Evolutionary conservation across 1,140 invertebrate genomes (phyloP), one percentile per base, ranked within the genome.

Genomic region (Drosophila malerkotliana): DNA sequence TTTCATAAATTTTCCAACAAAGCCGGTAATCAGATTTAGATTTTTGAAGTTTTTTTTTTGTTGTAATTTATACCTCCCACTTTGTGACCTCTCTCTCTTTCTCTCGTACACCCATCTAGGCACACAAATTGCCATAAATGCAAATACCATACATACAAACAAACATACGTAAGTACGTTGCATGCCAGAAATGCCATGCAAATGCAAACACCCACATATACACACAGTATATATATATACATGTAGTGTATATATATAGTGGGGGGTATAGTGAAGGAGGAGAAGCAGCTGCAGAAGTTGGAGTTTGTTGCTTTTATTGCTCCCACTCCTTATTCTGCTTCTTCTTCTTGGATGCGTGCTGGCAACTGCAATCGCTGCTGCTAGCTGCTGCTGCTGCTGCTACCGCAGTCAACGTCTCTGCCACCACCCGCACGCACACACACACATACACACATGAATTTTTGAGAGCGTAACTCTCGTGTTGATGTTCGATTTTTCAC

Each of bases 401-500:
- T 21, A 30, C 30, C 30, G 9, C 51, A 14, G 7, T 68, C 51
- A 30, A n/a, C 49, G 41, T 48, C 71, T 30, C 69, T 58, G 71
- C 72, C 60, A 58, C 71, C 71, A 74, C 72, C 72, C 71, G 53
- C 72, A 47, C 72, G 62, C 34, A 71, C 30, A 30, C 34, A 55
- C 30, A 54, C 57, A 51, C 59, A 62, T 41, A 62, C 21, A 30
- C 34, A 55, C 30, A 49, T 69, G 59, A 51, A 62, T 69, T 69
- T 69, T 69, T 69, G 53, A 69, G 51, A 53, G 51, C 51, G 51
- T 34, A 53, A 53, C 51, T 64, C 18, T 47, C 47, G 73, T 64
- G 63, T 85, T 87, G 69, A 87, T 87, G 82, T 85, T 85, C 81
- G 81, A 85, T 85, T 85, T 85, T 85, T 87, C 81, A 85, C 66